A percentile compares a stretch with the other conserved stretches of the same genome.
Conservation (phyloP, 2,113 vertebrate species). For the Tenebrosternarchus preto region DNA sequence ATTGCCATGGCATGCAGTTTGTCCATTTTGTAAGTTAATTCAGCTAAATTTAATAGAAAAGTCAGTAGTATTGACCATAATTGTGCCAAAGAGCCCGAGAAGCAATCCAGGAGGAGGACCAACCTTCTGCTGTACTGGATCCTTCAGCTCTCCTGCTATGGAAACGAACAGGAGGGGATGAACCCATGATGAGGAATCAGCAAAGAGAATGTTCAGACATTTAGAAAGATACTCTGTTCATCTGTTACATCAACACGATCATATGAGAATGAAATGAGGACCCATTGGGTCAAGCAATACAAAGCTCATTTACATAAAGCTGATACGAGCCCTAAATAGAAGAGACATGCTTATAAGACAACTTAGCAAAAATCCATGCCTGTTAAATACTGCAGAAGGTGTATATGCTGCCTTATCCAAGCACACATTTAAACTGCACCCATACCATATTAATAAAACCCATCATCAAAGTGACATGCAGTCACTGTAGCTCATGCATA, state of each 20-base stretch:
- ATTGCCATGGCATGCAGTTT: too few relatives aligned
- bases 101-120: conserved; percentile 30
- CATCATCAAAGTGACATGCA: not conserved
- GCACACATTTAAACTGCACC: too few relatives aligned
- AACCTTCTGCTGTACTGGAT: conserved; percentile 66
- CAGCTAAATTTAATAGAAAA: too few relatives aligned
- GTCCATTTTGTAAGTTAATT: too few relatives aligned
- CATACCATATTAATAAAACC: too few relatives aligned
- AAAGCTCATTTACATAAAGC: too few relatives aligned
- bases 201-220: too few relatives aligned
- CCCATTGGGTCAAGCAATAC: too few relatives aligned
- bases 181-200: too few relatives aligned
- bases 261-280: not conserved
- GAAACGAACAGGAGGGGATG: not conserved
- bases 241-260: not conserved
- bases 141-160: conserved; percentile 67
- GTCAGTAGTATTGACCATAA: too few relatives aligned
- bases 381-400: not conserved
- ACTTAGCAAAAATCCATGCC: not conserved
- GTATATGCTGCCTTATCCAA: not conserved
- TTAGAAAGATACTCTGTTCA: too few relatives aligned
- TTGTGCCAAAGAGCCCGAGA: not conserved
- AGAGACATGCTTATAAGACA: not conserved
- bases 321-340: not conserved
- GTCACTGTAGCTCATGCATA: not conserved